Conservation (phyloP, 2,113 vertebrate species). For the Clarias magur region DNA sequence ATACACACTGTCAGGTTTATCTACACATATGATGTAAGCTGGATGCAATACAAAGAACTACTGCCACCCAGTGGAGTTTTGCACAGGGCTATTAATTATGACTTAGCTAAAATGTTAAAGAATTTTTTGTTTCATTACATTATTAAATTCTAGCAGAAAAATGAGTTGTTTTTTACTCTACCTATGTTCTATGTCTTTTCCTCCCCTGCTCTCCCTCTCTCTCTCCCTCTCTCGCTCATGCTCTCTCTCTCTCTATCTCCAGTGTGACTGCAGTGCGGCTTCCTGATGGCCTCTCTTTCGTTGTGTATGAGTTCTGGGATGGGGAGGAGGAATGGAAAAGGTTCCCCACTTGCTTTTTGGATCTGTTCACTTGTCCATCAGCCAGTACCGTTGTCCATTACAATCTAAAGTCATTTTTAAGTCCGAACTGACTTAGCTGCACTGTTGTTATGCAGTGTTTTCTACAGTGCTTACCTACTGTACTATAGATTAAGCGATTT, state of each 20-base stretch:
- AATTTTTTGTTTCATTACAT: not conserved
- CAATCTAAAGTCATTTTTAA: not conserved
- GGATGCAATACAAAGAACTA: conserved; percentile 33
- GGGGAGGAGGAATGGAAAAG: conserved; percentile 91
- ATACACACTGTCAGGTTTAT: conserved; percentile 14
- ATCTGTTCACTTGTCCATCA: not conserved
- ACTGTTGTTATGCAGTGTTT: not conserved
- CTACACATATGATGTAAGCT: conserved; percentile 42
- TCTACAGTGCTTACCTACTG: not conserved
- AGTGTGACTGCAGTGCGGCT: conserved; percentile 86
- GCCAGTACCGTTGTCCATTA: not conserved
- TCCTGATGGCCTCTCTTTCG: conserved; percentile 84
- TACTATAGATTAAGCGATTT: conserved; percentile 15
- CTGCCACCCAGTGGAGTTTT: conserved; percentile 53
- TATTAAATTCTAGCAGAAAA: not conserved
- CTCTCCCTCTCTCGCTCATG: not conserved
- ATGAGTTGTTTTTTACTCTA: not conserved
- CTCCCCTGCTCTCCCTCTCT: not conserved
- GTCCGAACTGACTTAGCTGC: not conserved
- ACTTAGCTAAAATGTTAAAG: not conserved
- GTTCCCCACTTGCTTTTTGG: conserved; percentile 60
- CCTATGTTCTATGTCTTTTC: no score
- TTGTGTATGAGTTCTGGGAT: conserved; percentile 94
- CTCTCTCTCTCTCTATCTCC: not conserved
- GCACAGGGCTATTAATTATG: conserved; percentile 5